These are phyloP conservation scores for Steinernema feltiae DNA, from an alignment of 1,140 invertebrate species.

Conservation along the genomic window DNA sequence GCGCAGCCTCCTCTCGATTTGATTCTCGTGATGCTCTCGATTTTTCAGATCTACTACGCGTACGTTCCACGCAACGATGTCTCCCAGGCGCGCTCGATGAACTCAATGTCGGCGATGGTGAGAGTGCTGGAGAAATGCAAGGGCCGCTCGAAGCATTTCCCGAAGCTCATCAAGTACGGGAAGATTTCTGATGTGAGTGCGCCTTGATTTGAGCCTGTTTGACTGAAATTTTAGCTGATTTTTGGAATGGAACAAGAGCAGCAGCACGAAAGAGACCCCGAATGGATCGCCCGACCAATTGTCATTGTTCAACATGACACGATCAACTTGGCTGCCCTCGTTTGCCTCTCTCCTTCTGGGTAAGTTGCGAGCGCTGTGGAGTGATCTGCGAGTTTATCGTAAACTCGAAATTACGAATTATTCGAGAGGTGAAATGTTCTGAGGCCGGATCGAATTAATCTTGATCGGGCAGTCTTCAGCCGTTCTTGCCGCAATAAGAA, in stretches of 20 bases:
- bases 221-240: constrained; percentile 25
- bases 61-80: constrained; percentile 3
- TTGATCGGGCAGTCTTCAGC: too few relatives aligned
- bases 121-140: constrained; percentile 18
- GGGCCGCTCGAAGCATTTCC: constrained; percentile 36
- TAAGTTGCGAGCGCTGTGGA: constrained; percentile 16
- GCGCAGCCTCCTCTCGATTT: not conserved
- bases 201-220: not conserved
- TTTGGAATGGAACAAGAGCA: constrained; percentile 29
- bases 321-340: constrained; percentile 17
- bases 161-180: constrained; percentile 32
- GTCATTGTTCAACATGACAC: constrained; percentile 26
- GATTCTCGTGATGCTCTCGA: too few relatives aligned
- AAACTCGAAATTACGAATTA: too few relatives aligned
- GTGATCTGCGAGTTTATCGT: too few relatives aligned
- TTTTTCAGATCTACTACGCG: not conserved
- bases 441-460: too few relatives aligned
- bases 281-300: constrained; percentile 22
- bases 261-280: constrained; percentile 31
- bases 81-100: constrained; percentile 25
- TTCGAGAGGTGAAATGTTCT: too few relatives aligned
- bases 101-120: constrained; percentile 28
- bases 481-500: too few relatives aligned
- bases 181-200: constrained; percentile 18
- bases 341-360: constrained; percentile 31